Conservation (phyloP, 2,113 vertebrate species). For the Leucopsar rothschildi region DNA sequence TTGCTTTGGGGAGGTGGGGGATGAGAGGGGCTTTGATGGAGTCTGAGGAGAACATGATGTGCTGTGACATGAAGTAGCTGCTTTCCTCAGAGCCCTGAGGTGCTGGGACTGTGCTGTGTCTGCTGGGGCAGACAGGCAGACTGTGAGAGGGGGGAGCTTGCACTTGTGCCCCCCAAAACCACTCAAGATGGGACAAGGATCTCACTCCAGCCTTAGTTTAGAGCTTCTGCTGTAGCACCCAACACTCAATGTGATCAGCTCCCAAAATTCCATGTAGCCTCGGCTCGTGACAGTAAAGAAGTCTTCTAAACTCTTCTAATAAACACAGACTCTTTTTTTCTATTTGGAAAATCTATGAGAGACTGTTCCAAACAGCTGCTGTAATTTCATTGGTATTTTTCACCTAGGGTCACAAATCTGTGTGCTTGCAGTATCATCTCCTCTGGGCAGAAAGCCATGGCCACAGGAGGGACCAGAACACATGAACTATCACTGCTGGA, state of each 20-base stretch:
- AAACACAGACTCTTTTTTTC: slow-evolving; percentile 22
- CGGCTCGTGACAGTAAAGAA: neutral
- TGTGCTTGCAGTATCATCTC: slow-evolving; percentile 33
- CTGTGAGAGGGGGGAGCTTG: rapidly evolving
- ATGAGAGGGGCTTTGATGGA: neutral
- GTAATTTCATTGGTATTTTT: slow-evolving; percentile 57
- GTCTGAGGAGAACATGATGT: neutral
- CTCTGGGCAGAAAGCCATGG: neutral
- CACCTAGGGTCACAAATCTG: slow-evolving; percentile 14
- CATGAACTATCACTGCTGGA: neutral
- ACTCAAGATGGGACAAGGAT: neutral
- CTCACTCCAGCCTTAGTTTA: neutral
- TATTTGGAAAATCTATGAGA: slow-evolving; percentile 1
- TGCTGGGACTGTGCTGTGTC: neutral
- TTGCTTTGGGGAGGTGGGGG: neutral
- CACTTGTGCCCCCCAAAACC: rapidly evolving
- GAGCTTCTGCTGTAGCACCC: neutral
- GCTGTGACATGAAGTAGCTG: neutral
- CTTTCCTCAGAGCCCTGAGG: neutral
- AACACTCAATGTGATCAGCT: neutral
- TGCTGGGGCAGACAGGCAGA: rapidly evolving
- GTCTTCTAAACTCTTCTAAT: slow-evolving; percentile 35
- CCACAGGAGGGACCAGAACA: neutral
- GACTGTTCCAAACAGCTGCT: slow-evolving; percentile 48
- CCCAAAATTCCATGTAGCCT: neutral